Evolutionary conservation across 2,888 invertebrate genomes (phyloP).

Genomic region (Palloptera scutellata): DNA sequence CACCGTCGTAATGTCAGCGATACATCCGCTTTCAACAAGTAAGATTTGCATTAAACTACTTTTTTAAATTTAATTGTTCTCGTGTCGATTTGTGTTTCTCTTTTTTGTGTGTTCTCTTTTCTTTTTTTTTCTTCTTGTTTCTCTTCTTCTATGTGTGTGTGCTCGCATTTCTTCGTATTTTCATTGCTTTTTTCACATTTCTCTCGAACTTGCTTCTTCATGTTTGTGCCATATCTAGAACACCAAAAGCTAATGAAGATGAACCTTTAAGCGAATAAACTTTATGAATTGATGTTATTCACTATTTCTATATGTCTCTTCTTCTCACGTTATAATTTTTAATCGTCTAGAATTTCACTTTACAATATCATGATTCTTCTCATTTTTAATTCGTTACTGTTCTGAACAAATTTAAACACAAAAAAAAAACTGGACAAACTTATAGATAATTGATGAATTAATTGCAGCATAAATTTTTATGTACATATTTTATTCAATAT

Average conservation of each 20-base stretch:
- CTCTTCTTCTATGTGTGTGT: slow-evolving; percentile 19
- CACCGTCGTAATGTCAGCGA: slow-evolving; percentile 86
- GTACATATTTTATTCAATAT: too few species aligned
- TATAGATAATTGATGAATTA: slow-evolving; percentile 1
- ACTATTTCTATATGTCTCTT: not conserved
- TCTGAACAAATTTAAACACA: not conserved
- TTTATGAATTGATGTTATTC: not conserved
- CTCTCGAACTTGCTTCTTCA: slow-evolving; percentile 1
- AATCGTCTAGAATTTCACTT: not conserved
- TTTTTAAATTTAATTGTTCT: slow-evolving; percentile 28
- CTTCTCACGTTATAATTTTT: not conserved
- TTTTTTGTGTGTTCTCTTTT: slow-evolving; percentile 39
- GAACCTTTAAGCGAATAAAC: slow-evolving; percentile 48
- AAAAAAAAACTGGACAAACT: not conserved
- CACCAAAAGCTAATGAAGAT: slow-evolving; percentile 34
- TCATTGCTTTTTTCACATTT: slow-evolving; percentile 16
- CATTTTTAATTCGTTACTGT: not conserved
- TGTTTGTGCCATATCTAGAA: slow-evolving; percentile 28
- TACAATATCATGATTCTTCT: not conserved
- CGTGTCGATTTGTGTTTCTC: slow-evolving; percentile 43
- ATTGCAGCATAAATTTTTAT: too few species aligned
- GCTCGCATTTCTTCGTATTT: slow-evolving; percentile 11
- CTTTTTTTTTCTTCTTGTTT: slow-evolving; percentile 37
- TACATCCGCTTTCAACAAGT: slow-evolving; percentile 84
- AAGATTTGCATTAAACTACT: slow-evolving; percentile 50